Base-by-base conservation (phyloP, 1,140 invertebrate species). In the Pomacea maculata region DNA sequence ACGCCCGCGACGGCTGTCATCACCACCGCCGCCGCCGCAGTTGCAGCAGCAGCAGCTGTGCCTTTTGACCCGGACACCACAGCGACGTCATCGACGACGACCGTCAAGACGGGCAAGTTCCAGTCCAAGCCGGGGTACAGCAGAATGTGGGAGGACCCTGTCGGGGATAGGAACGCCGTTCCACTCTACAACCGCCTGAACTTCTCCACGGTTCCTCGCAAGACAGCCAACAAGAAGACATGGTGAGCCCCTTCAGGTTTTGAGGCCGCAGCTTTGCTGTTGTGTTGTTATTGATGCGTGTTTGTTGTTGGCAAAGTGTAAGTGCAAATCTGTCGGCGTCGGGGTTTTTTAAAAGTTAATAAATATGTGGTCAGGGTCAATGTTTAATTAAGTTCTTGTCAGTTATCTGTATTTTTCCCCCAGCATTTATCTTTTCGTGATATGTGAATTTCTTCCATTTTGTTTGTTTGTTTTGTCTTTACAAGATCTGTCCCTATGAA, bases 141-240 rank as follows among this genome's bases (percentile, higher is more conserved):
- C 52, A 83, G 82, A 71, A 83, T 85, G 82, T 85, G 84, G 86
- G 86, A 87, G 68, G 86, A 86, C 57, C 85, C 86, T 17, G 63
- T 87, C 54, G 83, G 85, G 61, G 80, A 82, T 15, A 74, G 78
- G 54, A 78, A 83, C 11, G 82, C 76, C 61, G 84, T 86, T 54
- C 84, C 85, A n/a, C 80, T 88, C 21, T 88, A 88, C 79, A 86
- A 85, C 68, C 80, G 87, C 29, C 86, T 86, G 84, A 86, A 88
- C 83, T 88, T 88, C 82, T 85, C 87, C n/a, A 88, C 87, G 21
- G 79, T 88, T 17, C 87, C 86, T 15, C 78, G 86, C 64, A 88
- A 88, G 80, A 82, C 85, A 21, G 84, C 86, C 63, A 85, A 85
- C 83, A 87, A 87, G 75, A 88, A 88, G 78, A 83, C 86, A 63